phyloP scores from a whole-genome alignment of 2,888 invertebrate species.

The Agrilus cyanescens region DNA sequence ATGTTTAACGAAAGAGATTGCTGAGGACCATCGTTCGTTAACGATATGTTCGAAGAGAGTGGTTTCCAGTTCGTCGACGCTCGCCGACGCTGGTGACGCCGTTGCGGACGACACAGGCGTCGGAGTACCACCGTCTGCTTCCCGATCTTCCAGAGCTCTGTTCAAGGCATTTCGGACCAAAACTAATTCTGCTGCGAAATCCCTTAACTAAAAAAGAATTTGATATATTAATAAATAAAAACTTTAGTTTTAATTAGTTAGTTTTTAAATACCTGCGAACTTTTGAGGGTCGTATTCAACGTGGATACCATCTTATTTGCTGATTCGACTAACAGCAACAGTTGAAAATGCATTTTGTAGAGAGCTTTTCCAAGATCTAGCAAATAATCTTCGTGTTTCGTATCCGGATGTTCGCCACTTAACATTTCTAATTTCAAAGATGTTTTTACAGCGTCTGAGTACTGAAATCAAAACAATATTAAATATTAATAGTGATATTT shows the following conservation, averaged over 20 bases:
- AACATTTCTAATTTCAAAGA: conserved; percentile 64
- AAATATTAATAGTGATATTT: background rate
- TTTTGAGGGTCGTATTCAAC: conserved; percentile 45
- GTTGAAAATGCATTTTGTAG: conserved; percentile 87
- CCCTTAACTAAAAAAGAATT: conserved; percentile 39
- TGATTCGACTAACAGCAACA: conserved; percentile 77
- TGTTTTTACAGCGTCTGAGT: conserved; percentile 71
- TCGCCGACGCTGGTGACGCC: conserved; percentile 30
- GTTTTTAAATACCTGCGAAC: conserved; percentile 38
- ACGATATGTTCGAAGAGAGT: conserved; percentile 41
- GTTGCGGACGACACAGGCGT: conserved; percentile 38
- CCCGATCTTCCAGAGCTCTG: conserved; percentile 49
- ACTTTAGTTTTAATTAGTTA: background rate
- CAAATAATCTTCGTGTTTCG: conserved; percentile 56
- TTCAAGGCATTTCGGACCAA: conserved; percentile 45
- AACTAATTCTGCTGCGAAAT: conserved; percentile 49
- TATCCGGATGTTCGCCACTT: conserved; percentile 44
- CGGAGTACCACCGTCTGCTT: conserved; percentile 52
- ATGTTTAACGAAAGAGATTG: conserved; percentile 52
- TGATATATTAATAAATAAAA: background rate
- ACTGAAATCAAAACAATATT: conserved; percentile 37
- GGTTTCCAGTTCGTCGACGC: conserved; percentile 32
- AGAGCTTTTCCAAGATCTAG: conserved; percentile 76
- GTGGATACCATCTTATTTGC: conserved; percentile 73
- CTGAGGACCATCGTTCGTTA: conserved; percentile 57